These are phyloP conservation scores for Ianthella basta DNA, from an alignment of 37 sponge, comb jelly and placozoan genomes.

Conservation along the genomic window DNA sequence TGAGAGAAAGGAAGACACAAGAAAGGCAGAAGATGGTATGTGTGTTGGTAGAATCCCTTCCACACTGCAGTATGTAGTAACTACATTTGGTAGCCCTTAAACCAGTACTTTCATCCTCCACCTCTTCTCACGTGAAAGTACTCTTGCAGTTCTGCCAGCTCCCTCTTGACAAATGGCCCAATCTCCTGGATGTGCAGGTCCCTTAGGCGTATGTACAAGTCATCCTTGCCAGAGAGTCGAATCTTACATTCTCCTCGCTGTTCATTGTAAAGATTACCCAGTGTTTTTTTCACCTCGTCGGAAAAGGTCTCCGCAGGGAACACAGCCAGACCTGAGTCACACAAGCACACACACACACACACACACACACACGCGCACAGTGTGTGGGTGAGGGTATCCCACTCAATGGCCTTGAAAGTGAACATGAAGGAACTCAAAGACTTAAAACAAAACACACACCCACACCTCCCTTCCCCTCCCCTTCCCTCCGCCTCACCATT, in stretches of 20 bases:
- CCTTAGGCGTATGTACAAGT: conserved; percentile 77
- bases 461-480: too few species aligned
- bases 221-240: conserved; percentile 72
- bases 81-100: neutral
- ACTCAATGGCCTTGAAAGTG: too few species aligned
- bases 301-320: conserved; percentile 80
- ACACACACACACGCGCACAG: conserved; percentile 17
- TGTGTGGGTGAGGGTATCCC: too few species aligned
- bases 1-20: neutral
- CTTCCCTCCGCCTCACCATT: conserved; percentile 71
- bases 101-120: neutral
- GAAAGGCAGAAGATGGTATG: neutral
- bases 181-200: conserved; percentile 91
- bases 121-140: conserved; percentile 7
- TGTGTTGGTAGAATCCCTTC: too few species aligned
- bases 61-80: too few species aligned
- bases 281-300: conserved; percentile 64
- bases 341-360: neutral
- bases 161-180: conserved; percentile 71
- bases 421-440: too few species aligned
- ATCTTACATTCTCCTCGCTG: conserved; percentile 45
- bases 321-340: conserved; percentile 42
- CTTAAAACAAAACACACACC: too few species aligned
- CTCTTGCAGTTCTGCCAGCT: neutral
- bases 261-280: conserved; percentile 40